These are phyloP conservation scores for Piprites chloris DNA, from an alignment of 2,113 vertebrate species.

Conservation along the genomic window DNA sequence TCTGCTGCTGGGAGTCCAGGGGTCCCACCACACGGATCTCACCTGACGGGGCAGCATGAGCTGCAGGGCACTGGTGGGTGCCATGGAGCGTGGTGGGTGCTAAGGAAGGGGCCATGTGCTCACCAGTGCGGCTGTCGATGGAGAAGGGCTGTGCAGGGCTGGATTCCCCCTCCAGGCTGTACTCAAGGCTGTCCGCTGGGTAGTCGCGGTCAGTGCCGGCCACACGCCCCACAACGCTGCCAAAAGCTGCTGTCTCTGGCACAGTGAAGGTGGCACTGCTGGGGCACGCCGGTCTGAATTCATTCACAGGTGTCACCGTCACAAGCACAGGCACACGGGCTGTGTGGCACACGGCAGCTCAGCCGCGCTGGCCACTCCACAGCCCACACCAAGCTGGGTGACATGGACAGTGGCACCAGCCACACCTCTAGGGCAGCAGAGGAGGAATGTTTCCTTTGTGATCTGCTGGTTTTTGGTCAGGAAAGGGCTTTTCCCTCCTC, in stretches of 20 bases:
- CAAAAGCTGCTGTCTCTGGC: constrained; percentile 52
- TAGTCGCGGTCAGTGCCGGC: constrained; percentile 68
- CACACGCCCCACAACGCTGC: constrained; percentile 51
- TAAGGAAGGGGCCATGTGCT: not conserved
- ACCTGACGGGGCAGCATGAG: rapidly evolving
- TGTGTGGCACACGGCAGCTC: not conserved
- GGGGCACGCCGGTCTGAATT: constrained; percentile 68
- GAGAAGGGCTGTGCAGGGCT: constrained; percentile 47
- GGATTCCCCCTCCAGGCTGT: constrained; percentile 23
- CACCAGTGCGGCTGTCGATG: constrained; percentile 63
- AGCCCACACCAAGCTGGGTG: rapidly evolving
- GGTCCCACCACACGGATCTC: constrained; percentile 57
- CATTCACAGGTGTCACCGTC: constrained; percentile 70
- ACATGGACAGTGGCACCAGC: not conserved
- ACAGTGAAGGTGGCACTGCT: constrained; percentile 3
- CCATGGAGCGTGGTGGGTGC: rapidly evolving
- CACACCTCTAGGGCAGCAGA: not conserved
- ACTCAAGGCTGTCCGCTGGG: constrained; percentile 56
- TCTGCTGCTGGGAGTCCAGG: constrained; percentile 51
- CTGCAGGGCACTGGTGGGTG: not conserved
- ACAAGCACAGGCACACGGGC: constrained; percentile 73
- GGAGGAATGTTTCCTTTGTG: rapidly evolving
- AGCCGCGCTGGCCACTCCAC: rapidly evolving
- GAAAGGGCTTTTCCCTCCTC: not conserved
- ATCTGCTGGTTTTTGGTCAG: not conserved